phyloP scores from a whole-genome alignment of 2,113 vertebrate species.

The Cheirogaleus medius region DNA sequence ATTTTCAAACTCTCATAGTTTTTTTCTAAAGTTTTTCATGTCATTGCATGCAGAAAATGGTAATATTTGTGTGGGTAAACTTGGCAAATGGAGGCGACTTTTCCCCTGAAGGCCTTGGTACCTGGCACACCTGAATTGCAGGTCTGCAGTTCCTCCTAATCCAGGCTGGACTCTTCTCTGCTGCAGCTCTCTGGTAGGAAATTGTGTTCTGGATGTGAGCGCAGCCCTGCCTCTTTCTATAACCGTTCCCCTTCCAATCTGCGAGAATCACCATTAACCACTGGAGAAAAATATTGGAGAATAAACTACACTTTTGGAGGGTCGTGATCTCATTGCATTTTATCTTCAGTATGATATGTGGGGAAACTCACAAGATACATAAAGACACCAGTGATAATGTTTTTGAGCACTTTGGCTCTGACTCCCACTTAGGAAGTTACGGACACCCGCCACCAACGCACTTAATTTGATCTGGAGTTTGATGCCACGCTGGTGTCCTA shows the following conservation, averaged over 20 bases:
- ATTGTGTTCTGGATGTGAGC: background rate
- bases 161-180: fast-evolving
- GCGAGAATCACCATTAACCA: constrained; percentile 9
- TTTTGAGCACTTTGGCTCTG: background rate
- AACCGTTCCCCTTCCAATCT: background rate
- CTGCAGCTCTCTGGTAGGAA: background rate
- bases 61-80: background rate
- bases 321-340: constrained; percentile 8
- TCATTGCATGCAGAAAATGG: background rate
- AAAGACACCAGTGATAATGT: background rate
- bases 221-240: background rate
- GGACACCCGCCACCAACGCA: fast-evolving
- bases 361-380: background rate
- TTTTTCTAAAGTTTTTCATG: background rate
- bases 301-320: background rate
- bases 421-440: background rate
- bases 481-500: background rate
- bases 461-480: background rate
- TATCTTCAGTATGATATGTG: background rate
- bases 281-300: background rate
- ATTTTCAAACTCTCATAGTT: background rate
- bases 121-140: background rate
- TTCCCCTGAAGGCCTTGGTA: background rate
- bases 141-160: background rate
- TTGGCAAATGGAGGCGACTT: background rate